Evolutionary conservation across 2,113 vertebrate genomes (phyloP), one percentile per base, ranked within the genome.

Genomic region (Pluvianellus socialis): DNA sequence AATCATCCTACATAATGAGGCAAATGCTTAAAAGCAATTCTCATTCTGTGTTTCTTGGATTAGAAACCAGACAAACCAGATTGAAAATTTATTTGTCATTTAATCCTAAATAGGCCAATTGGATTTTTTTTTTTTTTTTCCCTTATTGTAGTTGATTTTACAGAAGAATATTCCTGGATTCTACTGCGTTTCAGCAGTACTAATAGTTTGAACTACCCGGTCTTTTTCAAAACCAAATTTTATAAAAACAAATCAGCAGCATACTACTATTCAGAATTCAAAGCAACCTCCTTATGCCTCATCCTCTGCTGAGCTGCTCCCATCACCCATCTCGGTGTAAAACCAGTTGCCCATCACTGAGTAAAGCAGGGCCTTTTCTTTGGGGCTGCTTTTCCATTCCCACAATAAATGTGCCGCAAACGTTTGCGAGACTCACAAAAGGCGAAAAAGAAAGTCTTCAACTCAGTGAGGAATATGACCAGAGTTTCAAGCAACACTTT

Each of bases 1-100:
- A 83, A 67, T 52, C 79, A 58, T 35, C 0, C 0, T 4, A 91
- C 14, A 4, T 15, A 83, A 53, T 3, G 10, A 62, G 27, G 11
- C 52, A 75, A 72, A 89, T 1, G 20, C 33, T 85, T 45, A 56
- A 85, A 84, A 71, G 35, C 56, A 89, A 53, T 81, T 88, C 32
- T 79, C 19, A 76, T 17, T 40, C 72, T 40, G 55, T 42, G 44
- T 68, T 93, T 71, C 66, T 40, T 49, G 53, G 40, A 49, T 79
- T 47, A 79, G 66, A 94, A 87, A 63, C 35, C 58, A 84, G 70
- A 87, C 2, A 94, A 79, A 63, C 40, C 58, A 84, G 70, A 87
- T 2, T 50, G 42, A 82, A 74, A 87, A 38, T 20, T 47, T 27
- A 15, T 67, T 86, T 35, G 2, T 22, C 7, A 14, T n/a, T 74